These are phyloP conservation scores for Tupaia tana DNA, from an alignment of 2,113 vertebrate species.

Conservation along the genomic window DNA sequence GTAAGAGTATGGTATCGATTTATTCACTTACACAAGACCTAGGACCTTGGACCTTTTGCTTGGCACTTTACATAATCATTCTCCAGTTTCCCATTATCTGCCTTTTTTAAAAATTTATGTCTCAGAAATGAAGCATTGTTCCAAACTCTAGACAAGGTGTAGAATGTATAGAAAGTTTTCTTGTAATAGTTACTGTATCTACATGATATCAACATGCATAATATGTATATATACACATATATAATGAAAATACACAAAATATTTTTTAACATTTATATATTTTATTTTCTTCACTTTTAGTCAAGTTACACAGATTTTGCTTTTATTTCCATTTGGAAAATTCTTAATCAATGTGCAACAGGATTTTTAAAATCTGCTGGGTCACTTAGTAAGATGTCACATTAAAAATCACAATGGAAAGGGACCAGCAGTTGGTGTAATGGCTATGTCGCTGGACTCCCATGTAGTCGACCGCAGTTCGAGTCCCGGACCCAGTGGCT, in stretches of 20 bases:
- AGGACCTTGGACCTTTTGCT: background rate
- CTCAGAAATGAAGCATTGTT: background rate
- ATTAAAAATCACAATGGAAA: background rate
- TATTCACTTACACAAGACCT: background rate
- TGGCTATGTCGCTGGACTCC: too few species aligned
- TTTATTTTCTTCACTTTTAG: background rate
- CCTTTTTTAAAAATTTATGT: background rate
- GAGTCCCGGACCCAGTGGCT: too few species aligned
- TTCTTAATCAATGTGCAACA: background rate
- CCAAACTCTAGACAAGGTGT: background rate
- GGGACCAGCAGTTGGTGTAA: too few species aligned
- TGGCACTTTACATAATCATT: background rate
- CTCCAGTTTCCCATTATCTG: background rate
- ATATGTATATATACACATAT: background rate
- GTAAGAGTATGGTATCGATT: background rate
- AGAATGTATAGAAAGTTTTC: background rate
- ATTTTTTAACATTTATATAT: background rate
- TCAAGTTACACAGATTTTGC: background rate
- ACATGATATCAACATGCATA: too few species aligned
- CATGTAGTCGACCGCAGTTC: too few species aligned
- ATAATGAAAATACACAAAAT: background rate
- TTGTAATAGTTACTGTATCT: too few species aligned
- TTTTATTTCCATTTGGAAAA: background rate
- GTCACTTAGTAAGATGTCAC: background rate
- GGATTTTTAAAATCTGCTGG: background rate